These are phyloP conservation scores for Sarcophaga variegata DNA, from an alignment of 2,888 invertebrate genomes.

Conservation along the genomic window DNA sequence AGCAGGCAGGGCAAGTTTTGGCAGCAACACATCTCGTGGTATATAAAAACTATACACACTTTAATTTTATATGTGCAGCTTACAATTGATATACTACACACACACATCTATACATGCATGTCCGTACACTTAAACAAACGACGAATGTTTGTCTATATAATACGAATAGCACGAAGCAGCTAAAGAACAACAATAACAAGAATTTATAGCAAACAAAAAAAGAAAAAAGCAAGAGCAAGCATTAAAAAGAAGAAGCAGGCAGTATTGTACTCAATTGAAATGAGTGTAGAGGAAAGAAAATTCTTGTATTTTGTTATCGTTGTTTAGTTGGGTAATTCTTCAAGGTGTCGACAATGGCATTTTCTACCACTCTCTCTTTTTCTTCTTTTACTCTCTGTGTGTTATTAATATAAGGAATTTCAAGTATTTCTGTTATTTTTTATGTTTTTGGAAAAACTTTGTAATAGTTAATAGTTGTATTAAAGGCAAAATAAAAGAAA, in stretches of 20 bases:
- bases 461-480: not conserved
- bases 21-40: slow-evolving; percentile 52
- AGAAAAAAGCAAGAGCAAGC: not conserved
- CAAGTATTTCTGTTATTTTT: slow-evolving; percentile 36
- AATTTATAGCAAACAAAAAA: slow-evolving; percentile 37
- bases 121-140: not conserved
- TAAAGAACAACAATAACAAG: slow-evolving; percentile 47
- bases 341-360: slow-evolving; percentile 50
- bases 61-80: slow-evolving; percentile 33
- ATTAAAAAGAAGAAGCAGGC: slow-evolving; percentile 47
- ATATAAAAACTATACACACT: slow-evolving; percentile 54
- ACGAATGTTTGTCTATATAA: slow-evolving; percentile 10
- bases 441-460: not conserved
- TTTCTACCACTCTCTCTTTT: not conserved
- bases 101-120: slow-evolving; percentile 26
- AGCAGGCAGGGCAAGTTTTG: slow-evolving; percentile 56
- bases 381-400: not conserved
- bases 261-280: slow-evolving; percentile 58
- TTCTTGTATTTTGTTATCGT: slow-evolving; percentile 22
- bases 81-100: slow-evolving; percentile 50
- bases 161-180: slow-evolving; percentile 53
- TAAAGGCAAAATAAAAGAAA: no score
- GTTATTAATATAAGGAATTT: not conserved
- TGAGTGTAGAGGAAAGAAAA: slow-evolving; percentile 59
- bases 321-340: slow-evolving; percentile 20